These are phyloP conservation scores for Crypturellus tataupa DNA, from an alignment of 2,797 vertebrate species.

Conservation along the genomic window DNA sequence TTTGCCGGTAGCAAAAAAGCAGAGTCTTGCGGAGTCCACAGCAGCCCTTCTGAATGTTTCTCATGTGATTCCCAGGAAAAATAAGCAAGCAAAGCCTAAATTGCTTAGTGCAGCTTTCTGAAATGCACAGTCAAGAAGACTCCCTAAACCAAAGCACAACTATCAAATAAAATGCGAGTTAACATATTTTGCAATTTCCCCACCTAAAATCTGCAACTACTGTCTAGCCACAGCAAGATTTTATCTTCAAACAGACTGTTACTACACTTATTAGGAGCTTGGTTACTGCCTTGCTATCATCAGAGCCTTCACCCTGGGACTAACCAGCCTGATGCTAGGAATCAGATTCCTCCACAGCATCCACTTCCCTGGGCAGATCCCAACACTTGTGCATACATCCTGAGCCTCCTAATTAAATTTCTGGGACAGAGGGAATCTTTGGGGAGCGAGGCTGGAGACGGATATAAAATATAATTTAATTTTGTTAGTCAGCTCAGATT, in stretches of 20 bases:
- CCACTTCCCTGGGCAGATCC: background rate
- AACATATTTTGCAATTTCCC: background rate
- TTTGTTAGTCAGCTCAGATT: conserved; percentile 10
- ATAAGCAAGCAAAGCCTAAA: conserved; percentile 12
- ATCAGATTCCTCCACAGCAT: background rate
- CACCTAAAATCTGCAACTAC: background rate
- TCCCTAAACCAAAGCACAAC: background rate
- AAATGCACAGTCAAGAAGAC: background rate
- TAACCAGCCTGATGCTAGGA: background rate
- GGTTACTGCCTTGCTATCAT: background rate
- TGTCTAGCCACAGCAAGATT: background rate
- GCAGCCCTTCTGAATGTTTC: background rate
- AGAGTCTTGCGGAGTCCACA: background rate
- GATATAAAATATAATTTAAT: conserved; percentile 17
- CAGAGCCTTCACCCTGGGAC: background rate
- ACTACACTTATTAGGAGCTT: background rate
- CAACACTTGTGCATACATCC: background rate
- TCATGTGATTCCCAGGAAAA: background rate
- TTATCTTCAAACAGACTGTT: background rate
- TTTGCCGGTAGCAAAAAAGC: background rate
- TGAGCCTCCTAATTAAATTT: conserved; percentile 24
- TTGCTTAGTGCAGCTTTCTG: background rate
- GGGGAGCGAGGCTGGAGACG: background rate
- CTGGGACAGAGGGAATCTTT: conserved; percentile 7
- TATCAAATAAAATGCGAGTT: background rate